These are phyloP conservation scores for Leptinotarsa haldemani DNA, from an alignment of 2,888 invertebrate species.

Conservation along the genomic window DNA sequence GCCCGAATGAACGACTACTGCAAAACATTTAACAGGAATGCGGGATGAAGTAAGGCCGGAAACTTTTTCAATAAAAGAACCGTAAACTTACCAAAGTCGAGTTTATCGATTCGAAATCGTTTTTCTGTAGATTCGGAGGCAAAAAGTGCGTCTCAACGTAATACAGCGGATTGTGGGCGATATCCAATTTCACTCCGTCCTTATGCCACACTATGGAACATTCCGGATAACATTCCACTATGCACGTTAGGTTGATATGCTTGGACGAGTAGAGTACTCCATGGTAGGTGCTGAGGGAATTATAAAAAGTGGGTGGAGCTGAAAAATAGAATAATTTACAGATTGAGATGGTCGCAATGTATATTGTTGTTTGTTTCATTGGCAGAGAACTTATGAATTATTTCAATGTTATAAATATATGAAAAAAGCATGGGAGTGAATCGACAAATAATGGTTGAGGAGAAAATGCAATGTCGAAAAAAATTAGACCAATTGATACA, in stretches of 20 bases:
- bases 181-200: conserved; percentile 77
- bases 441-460: too few relatives aligned
- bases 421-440: too few relatives aligned
- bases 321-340: conserved; percentile 55
- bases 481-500: too few relatives aligned
- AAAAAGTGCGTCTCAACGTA: conserved; percentile 76
- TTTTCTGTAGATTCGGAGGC: conserved; percentile 80
- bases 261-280: conserved; percentile 82
- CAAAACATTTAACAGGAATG: conserved; percentile 16
- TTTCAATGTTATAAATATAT: too few relatives aligned
- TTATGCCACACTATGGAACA: conserved; percentile 89
- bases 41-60: not conserved
- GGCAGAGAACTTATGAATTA: too few relatives aligned
- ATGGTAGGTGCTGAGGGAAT: conserved; percentile 83
- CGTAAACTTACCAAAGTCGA: conserved; percentile 79
- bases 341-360: too few relatives aligned
- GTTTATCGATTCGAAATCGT: conserved; percentile 89
- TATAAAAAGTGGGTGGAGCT: conserved; percentile 91
- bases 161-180: conserved; percentile 72
- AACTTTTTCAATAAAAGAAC: conserved; percentile 17
- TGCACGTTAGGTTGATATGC: conserved; percentile 79
- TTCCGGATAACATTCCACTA: conserved; percentile 89
- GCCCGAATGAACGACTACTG: not conserved
- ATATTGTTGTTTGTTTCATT: too few relatives aligned
- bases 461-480: too few relatives aligned